phyloP scores from a whole-genome alignment of 2,113 vertebrate species.

The Hyla sarda region DNA sequence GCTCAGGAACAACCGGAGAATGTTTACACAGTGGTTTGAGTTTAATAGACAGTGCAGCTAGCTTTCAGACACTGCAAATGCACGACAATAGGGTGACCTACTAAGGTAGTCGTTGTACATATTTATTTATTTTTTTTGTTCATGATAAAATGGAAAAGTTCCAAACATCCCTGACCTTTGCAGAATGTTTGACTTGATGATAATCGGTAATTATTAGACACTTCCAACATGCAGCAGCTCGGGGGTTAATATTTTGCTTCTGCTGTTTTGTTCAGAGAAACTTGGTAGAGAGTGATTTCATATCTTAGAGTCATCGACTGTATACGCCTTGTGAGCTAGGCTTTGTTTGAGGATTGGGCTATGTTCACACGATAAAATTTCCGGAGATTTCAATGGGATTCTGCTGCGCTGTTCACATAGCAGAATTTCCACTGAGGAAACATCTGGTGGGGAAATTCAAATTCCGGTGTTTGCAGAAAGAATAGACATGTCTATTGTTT shows the following conservation, averaged over 20 bases:
- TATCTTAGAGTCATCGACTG: neutral
- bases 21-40: slow-evolving; percentile 87
- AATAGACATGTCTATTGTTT: too few species aligned
- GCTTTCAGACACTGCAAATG: slow-evolving; percentile 85
- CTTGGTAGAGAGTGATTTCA: neutral
- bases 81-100: slow-evolving; percentile 86
- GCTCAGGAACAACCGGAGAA: slow-evolving; percentile 79
- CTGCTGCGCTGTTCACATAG: too few species aligned
- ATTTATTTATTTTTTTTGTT: slow-evolving; percentile 18
- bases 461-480: too few species aligned
- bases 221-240: neutral
- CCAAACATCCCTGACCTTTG: slow-evolving; percentile 1
- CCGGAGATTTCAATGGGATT: too few species aligned
- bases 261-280: neutral
- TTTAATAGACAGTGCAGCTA: slow-evolving; percentile 85
- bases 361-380: too few species aligned
- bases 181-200: neutral
- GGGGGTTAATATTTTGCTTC: neutral
- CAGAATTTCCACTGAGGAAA: too few species aligned
- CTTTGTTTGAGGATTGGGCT: neutral
- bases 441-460: too few species aligned
- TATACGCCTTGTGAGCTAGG: neutral
- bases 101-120: slow-evolving; percentile 77
- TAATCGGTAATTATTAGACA: neutral
- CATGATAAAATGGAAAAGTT: neutral